These are phyloP conservation scores for Jaculus jaculus DNA, from an alignment of 2,113 vertebrate species.

Conservation along the genomic window DNA sequence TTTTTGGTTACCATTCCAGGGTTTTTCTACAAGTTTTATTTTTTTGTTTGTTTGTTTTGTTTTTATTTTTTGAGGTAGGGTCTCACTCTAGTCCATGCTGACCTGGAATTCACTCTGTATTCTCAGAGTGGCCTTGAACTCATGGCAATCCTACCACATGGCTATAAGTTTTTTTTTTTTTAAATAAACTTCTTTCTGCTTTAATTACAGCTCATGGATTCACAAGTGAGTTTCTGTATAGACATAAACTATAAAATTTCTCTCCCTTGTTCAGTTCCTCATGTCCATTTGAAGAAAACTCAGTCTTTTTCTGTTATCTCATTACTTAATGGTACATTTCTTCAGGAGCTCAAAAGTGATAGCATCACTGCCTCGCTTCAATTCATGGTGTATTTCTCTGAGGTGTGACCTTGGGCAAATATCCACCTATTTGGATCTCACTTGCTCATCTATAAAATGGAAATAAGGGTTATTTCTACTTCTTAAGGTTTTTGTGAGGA, in stretches of 20 bases:
- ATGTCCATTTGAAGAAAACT: not conserved
- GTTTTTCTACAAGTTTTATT: not conserved
- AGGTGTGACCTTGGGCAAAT: fast-evolving
- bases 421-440: not conserved
- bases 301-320: not conserved
- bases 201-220: slow-evolving; percentile 32
- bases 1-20: not conserved
- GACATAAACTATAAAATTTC: not conserved
- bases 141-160: no score
- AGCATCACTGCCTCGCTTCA: not conserved
- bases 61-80: no score
- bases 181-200: slow-evolving; percentile 28
- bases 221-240: not conserved
- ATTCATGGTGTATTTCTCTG: not conserved
- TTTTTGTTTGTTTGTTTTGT: no score
- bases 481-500: not conserved
- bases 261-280: not conserved
- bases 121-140: no score
- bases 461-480: not conserved
- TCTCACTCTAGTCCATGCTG: no score
- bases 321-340: not conserved
- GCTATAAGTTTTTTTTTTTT: not conserved
- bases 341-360: not conserved
- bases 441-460: slow-evolving; percentile 2
- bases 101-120: no score